phyloP scores from a whole-genome alignment of 2,113 vertebrate species.

The Nannobrachium achirus region DNA sequence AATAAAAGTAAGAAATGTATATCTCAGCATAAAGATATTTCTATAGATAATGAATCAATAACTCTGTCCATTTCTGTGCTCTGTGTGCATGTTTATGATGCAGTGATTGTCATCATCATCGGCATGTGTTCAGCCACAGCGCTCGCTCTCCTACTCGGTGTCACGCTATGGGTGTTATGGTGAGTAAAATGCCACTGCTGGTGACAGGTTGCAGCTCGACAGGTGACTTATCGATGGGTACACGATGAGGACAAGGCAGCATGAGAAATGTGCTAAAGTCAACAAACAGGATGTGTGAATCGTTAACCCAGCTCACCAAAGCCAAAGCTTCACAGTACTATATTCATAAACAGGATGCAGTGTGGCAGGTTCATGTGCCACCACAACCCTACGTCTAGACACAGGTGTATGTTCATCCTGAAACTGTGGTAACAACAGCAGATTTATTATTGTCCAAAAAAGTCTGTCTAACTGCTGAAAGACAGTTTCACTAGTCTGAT shows the following conservation, averaged over 20 bases:
- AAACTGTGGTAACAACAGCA: conserved; percentile 13
- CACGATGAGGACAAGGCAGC: conserved; percentile 28
- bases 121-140: conserved; percentile 60
- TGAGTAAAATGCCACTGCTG: conserved; percentile 58
- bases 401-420: conserved; percentile 44
- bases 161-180: conserved; percentile 68
- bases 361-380: conserved; percentile 57
- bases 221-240: conserved; percentile 35
- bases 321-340: conserved; percentile 40
- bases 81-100: conserved; percentile 24
- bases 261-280: conserved; percentile 9
- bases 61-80: neutral
- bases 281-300: conserved; percentile 76
- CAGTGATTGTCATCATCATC: conserved; percentile 57
- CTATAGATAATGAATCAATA: too few species aligned
- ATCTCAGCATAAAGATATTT: too few species aligned
- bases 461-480: conserved; percentile 26
- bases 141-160: conserved; percentile 44
- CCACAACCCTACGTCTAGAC: conserved; percentile 43
- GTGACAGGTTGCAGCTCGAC: conserved; percentile 21
- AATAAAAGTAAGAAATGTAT: too few species aligned
- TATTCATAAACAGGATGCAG: conserved; percentile 78
- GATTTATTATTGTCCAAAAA: conserved; percentile 40
- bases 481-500: conserved; percentile 17
- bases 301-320: conserved; percentile 48